Conservation (phyloP, 92 coral and sea anemone genomes). For the Zoanthus sociatus region DNA sequence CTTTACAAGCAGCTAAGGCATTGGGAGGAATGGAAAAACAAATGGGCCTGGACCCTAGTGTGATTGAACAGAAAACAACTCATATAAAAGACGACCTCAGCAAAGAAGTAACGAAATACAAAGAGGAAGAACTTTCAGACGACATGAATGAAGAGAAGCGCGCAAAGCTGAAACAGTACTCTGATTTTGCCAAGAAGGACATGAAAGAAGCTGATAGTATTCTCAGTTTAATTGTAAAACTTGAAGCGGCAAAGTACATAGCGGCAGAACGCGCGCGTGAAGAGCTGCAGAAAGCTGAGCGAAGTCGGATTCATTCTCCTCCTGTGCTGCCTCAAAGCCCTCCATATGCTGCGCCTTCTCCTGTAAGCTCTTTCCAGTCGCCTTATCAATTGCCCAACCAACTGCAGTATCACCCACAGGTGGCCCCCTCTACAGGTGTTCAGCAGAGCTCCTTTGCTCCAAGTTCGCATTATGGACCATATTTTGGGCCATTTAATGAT, state of each 20-base stretch:
- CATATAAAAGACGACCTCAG: slow-evolving; percentile 11
- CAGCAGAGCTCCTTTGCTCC: slow-evolving; percentile 25
- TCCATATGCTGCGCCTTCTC: neutral
- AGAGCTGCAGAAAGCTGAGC: slow-evolving; percentile 23
- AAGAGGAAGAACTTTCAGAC: slow-evolving; percentile 40
- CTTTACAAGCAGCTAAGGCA: slow-evolving; percentile 38
- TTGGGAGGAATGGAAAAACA: slow-evolving; percentile 48
- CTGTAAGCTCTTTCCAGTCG: slow-evolving; percentile 22
- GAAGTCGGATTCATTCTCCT: slow-evolving; percentile 27
- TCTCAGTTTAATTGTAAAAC: slow-evolving; percentile 37
- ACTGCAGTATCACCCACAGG: slow-evolving; percentile 29
- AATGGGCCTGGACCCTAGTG: slow-evolving; percentile 25
- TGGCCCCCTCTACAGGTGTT: slow-evolving; percentile 3
- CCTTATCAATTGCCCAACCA: slow-evolving; percentile 23
- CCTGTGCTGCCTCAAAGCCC: slow-evolving; percentile 20
- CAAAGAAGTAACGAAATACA: slow-evolving; percentile 27
- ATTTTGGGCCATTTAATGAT: slow-evolving; percentile 24
- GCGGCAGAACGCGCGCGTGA: slow-evolving; percentile 44
- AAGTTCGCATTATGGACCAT: slow-evolving; percentile 23
- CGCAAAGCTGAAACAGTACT: slow-evolving; percentile 30
- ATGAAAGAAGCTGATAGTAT: slow-evolving; percentile 48
- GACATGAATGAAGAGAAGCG: slow-evolving; percentile 19
- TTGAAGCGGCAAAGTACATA: slow-evolving; percentile 38
- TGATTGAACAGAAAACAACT: slow-evolving; percentile 18
- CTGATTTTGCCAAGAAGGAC: slow-evolving; percentile 48